These are phyloP conservation scores for Neofelis nebulosa DNA, from an alignment of 2,113 vertebrate genomes.

Conservation along the genomic window DNA sequence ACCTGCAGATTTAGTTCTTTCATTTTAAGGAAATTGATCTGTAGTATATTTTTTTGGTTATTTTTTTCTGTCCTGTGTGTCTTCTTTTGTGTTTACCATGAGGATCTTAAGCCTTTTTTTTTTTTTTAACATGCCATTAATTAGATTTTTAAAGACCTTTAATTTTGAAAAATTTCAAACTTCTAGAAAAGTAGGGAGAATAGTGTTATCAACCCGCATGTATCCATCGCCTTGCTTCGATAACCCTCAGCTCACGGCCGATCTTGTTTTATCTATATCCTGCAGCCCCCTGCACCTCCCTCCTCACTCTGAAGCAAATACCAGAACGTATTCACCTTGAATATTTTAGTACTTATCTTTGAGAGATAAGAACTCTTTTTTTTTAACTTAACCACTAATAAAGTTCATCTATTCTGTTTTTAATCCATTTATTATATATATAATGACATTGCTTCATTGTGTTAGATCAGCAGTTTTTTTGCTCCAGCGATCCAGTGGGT, in stretches of 20 bases:
- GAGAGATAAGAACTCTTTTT: background rate
- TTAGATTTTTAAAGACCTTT: background rate
- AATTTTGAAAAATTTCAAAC: constrained; percentile 30
- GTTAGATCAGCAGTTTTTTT: constrained; percentile 11
- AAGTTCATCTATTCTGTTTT: constrained; percentile 20
- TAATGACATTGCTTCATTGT: background rate
- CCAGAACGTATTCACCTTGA: constrained; percentile 2
- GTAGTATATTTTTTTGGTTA: background rate
- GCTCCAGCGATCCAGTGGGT: background rate
- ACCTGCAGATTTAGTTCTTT: background rate
- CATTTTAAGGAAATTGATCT: background rate
- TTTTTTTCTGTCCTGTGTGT: background rate
- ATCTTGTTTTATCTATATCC: background rate
- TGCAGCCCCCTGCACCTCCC: background rate
- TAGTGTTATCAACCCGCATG: background rate
- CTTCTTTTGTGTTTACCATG: background rate
- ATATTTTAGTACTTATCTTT: constrained; percentile 38
- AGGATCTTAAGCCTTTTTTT: background rate
- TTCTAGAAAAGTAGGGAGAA: background rate
- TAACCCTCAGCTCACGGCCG: background rate
- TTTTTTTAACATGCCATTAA: background rate
- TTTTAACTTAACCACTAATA: background rate
- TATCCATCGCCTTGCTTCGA: background rate
- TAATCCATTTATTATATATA: background rate
- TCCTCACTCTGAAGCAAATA: constrained; percentile 24